Conservation (phyloP, 2,888 invertebrate genomes). For the Drosophila recens region DNA sequence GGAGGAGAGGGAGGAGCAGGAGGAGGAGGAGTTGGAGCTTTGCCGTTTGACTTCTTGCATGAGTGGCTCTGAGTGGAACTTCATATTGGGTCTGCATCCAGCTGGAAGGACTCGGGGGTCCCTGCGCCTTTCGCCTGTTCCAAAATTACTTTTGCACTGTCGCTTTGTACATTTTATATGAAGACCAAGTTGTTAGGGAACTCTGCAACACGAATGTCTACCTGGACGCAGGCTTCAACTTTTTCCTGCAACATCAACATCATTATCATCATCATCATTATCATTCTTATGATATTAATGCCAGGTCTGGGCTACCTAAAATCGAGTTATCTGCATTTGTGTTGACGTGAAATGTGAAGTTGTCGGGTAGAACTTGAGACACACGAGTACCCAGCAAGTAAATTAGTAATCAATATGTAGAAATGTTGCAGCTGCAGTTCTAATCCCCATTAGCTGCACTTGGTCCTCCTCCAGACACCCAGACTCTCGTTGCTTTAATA, state of each 20-base stretch:
- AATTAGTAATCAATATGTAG: slow-evolving; percentile 75
- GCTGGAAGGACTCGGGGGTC: slow-evolving; percentile 18
- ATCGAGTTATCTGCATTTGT: slow-evolving; percentile 62
- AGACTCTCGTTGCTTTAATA: slow-evolving; percentile 60
- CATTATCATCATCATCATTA: slow-evolving; percentile 13
- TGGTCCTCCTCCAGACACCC: background rate
- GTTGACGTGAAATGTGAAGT: slow-evolving; percentile 54
- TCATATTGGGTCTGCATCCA: slow-evolving; percentile 60
- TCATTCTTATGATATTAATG: slow-evolving; percentile 47
- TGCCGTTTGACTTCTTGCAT: slow-evolving; percentile 75
- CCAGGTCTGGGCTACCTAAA: slow-evolving; percentile 45
- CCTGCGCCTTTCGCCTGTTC: slow-evolving; percentile 12
- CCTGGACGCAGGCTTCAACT: slow-evolving; percentile 56
- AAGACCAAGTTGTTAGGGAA: slow-evolving; percentile 45
- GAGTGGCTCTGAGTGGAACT: slow-evolving; percentile 73
- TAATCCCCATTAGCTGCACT: slow-evolving; percentile 34
- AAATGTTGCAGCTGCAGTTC: slow-evolving; percentile 37
- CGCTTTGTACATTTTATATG: slow-evolving; percentile 79
- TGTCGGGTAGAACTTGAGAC: slow-evolving; percentile 32
- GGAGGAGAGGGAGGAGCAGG: background rate
- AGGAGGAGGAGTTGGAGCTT: slow-evolving; percentile 17
- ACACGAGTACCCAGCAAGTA: slow-evolving; percentile 41
- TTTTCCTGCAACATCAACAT: slow-evolving; percentile 25
- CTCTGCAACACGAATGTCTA: slow-evolving; percentile 42
- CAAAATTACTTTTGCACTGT: slow-evolving; percentile 64